phyloP scores from a whole-genome alignment of 1,140 invertebrate species.

The Bombus waltoni region DNA sequence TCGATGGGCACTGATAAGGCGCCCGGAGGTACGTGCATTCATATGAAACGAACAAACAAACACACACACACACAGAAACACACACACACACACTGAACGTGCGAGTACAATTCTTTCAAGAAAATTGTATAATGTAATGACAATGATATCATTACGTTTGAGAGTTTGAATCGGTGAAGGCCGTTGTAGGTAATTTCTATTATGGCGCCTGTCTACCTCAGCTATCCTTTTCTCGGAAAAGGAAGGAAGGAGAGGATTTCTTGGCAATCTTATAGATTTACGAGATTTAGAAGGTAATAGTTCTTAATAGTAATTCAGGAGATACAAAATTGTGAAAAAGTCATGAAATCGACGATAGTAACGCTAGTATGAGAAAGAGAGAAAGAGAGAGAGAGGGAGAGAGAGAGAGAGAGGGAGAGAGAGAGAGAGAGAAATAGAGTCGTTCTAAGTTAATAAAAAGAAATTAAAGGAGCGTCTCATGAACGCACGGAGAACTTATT shows the following conservation, averaged over 20 bases:
- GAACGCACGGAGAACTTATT: not conserved
- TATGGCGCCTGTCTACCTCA: not conserved
- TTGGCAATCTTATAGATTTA: not conserved
- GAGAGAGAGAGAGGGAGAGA: too few species aligned
- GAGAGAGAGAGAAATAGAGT: too few species aligned
- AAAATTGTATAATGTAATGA: too few species aligned
- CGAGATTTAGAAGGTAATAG: not conserved
- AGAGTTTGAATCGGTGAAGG: not conserved
- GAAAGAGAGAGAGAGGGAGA: too few species aligned
- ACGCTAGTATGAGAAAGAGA: too few species aligned
- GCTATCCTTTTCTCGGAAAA: not conserved
- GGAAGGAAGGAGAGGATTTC: not conserved
- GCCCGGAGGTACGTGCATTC: conserved; percentile 5
- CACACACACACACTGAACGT: too few species aligned
- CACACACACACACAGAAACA: too few species aligned
- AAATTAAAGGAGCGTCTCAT: not conserved
- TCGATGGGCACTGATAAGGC: conserved; percentile 62
- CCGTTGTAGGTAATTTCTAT: not conserved
- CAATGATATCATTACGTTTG: not conserved
- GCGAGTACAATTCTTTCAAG: not conserved
- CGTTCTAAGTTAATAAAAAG: not conserved
- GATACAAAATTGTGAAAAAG: not conserved
- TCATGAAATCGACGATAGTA: too few species aligned
- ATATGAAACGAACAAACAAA: not conserved
- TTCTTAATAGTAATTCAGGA: not conserved